A percentile compares a stretch with the other conserved stretches of the same genome.
These are phyloP conservation scores for Chiroxiphia lanceolata DNA, from an alignment of 2,797 vertebrate species.

Conservation along the genomic window DNA sequence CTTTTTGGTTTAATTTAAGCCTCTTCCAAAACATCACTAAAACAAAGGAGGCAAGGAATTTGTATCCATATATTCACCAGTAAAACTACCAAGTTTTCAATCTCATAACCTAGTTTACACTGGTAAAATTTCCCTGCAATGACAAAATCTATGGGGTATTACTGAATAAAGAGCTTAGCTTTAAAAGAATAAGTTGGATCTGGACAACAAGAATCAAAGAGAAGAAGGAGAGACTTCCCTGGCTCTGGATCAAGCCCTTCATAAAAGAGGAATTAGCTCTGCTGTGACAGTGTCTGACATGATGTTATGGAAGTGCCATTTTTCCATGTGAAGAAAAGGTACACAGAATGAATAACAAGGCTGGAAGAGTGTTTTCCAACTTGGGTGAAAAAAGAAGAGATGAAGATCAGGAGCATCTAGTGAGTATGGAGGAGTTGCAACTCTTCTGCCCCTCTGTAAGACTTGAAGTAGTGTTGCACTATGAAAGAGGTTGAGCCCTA, in stretches of 20 bases:
- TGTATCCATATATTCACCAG: neutral
- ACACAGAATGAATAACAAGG: neutral
- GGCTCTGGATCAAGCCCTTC: neutral
- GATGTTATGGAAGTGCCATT: neutral
- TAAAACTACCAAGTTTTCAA: neutral
- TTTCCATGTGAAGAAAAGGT: neutral
- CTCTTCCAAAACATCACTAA: constrained; percentile 39
- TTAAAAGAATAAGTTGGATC: neutral
- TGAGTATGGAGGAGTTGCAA: neutral
- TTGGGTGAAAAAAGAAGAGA: neutral
- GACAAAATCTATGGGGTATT: neutral
- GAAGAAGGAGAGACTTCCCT: neutral
- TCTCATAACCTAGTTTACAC: constrained; percentile 8
- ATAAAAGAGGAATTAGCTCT: constrained; percentile 13
- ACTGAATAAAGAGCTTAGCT: neutral
- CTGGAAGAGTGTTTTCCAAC: neutral
- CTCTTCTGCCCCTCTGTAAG: neutral
- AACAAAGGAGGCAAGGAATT: constrained; percentile 9
- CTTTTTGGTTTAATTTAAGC: constrained; percentile 61
- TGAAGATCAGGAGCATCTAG: neutral
- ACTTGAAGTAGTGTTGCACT: neutral
- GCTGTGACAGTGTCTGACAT: neutral
- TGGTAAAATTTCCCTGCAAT: neutral
- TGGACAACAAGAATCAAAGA: neutral
- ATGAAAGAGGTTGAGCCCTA: neutral